These are phyloP conservation scores for Caenorhabditis sp. DNA, from an alignment of 2,888 invertebrate species.

Conservation along the genomic window DNA sequence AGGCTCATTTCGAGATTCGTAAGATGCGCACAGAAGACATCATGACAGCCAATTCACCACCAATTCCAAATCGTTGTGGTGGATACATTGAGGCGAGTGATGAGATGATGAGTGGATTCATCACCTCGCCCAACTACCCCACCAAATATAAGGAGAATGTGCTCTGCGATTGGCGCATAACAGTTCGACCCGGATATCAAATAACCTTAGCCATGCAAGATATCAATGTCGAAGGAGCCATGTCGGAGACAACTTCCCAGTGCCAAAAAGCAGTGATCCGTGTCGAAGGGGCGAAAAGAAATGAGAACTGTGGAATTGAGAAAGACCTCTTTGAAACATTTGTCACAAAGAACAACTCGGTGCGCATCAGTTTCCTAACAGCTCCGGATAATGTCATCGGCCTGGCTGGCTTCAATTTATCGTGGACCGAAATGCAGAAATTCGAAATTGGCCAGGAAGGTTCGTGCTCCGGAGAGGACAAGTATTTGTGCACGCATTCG, in stretches of 20 bases:
- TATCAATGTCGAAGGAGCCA: conserved; percentile 87
- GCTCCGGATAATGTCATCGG: conserved; percentile 70
- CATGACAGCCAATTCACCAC: conserved; percentile 34
- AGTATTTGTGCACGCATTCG: conserved; percentile 79
- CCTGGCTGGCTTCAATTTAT: conserved; percentile 68
- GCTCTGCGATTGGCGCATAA: conserved; percentile 94
- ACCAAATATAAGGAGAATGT: conserved; percentile 84
- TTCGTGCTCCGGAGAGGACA: conserved; percentile 73
- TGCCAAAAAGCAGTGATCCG: conserved; percentile 60
- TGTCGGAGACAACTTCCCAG: conserved; percentile 50
- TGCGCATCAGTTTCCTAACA: conserved; percentile 66
- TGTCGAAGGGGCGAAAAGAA: conserved; percentile 33
- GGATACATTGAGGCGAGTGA: conserved; percentile 40
- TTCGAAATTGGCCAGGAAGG: conserved; percentile 40
- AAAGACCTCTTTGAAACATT: conserved; percentile 30
- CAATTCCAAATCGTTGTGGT: conserved; percentile 36
- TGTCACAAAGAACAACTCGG: conserved; percentile 37
- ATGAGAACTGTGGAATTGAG: conserved; percentile 54
- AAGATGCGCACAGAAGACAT: conserved; percentile 61
- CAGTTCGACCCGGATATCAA: conserved; percentile 57
- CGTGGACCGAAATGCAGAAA: conserved; percentile 68
- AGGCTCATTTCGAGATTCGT: conserved; percentile 91
- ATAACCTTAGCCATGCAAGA: conserved; percentile 89
- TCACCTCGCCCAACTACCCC: conserved; percentile 87
- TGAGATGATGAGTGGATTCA: conserved; percentile 39